These are phyloP conservation scores for Drosophila nigritarsus DNA, from an alignment of 2,888 invertebrate genomes.

Conservation along the genomic window DNA sequence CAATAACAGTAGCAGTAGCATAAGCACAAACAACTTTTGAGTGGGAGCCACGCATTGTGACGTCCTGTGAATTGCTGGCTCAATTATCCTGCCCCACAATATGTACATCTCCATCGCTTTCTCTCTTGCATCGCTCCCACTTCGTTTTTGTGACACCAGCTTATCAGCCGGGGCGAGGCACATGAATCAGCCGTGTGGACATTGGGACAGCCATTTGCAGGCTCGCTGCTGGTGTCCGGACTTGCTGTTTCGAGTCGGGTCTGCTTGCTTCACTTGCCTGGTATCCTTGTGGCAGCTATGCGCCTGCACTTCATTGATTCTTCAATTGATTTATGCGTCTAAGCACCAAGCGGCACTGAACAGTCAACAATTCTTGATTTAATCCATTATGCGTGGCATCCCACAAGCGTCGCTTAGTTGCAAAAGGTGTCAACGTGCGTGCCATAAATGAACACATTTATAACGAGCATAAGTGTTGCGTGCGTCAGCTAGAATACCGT, in stretches of 20 bases:
- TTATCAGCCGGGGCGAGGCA: conserved; percentile 52
- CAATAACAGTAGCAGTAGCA: conserved; percentile 25
- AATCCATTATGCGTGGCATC: conserved; percentile 37
- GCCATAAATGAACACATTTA: neutral
- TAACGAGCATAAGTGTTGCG: neutral
- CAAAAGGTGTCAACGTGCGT: conserved; percentile 5
- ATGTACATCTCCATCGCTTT: neutral
- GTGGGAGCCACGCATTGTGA: conserved; percentile 54
- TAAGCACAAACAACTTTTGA: conserved; percentile 59
- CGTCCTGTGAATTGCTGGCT: conserved; percentile 63
- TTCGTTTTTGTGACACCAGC: conserved; percentile 39
- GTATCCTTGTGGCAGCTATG: conserved; percentile 26
- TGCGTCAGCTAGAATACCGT: neutral
- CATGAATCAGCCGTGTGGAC: conserved; percentile 55
- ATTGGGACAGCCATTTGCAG: conserved; percentile 43
- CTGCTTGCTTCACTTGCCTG: conserved; percentile 2
- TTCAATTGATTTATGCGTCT: conserved; percentile 69
- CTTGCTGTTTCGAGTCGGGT: neutral
- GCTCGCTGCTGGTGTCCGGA: conserved; percentile 19
- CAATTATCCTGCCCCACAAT: conserved; percentile 45
- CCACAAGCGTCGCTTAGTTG: conserved; percentile 11
- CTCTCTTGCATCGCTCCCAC: neutral
- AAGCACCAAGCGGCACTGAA: conserved; percentile 42
- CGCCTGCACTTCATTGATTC: conserved; percentile 69
- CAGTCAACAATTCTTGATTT: conserved; percentile 41